phyloP scores from a whole-genome alignment of 2,113 vertebrate genomes.

The Mormyrus lacerda region DNA sequence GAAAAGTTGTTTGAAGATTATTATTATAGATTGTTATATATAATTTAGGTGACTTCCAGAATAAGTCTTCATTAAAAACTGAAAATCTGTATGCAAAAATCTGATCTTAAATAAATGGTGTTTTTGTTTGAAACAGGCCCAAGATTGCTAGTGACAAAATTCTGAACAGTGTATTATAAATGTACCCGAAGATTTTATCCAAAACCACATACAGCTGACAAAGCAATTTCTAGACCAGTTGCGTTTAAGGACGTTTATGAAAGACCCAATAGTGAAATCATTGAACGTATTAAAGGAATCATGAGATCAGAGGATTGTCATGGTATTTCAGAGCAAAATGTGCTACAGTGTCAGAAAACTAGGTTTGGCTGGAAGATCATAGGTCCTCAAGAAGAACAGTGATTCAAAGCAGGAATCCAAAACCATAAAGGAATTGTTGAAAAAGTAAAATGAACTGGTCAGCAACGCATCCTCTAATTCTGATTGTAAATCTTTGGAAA shows the following conservation, averaged over 20 bases:
- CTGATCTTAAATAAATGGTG: neutral
- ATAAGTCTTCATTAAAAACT: neutral
- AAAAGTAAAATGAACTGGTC: too few species aligned
- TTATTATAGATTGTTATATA: neutral
- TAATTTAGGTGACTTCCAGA: neutral
- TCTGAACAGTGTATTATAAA: neutral
- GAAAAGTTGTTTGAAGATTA: neutral
- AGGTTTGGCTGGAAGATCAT: neutral
- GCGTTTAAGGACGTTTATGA: neutral
- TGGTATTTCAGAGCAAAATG: too few species aligned
- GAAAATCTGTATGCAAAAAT: neutral
- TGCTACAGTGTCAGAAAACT: neutral
- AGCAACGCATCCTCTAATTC: too few species aligned
- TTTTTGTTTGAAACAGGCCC: neutral
- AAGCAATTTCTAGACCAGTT: neutral
- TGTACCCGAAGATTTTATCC: neutral
- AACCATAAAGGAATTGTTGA: neutral
- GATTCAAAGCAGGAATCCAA: neutral
- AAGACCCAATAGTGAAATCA: neutral
- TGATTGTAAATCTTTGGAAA: too few species aligned
- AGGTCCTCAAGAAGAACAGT: neutral
- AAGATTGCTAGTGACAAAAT: neutral
- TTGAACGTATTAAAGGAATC: neutral
- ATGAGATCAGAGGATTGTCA: neutral
- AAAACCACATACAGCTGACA: neutral